phyloP scores from a whole-genome alignment of 2,797 vertebrate genomes.

The Poecile montanus region DNA sequence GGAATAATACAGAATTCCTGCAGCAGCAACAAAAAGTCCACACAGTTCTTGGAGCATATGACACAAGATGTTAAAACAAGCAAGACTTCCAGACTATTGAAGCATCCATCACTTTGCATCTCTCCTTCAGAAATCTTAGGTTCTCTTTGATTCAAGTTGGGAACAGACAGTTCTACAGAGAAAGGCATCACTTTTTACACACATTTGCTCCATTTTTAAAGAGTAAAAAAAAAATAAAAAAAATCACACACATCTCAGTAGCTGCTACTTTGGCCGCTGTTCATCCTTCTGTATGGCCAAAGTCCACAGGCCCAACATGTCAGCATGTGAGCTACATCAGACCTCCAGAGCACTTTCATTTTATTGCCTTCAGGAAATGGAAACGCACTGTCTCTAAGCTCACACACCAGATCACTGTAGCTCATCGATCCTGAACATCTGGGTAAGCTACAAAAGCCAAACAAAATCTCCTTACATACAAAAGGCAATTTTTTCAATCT shows the following conservation, averaged over 20 bases:
- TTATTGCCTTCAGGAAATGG: background rate
- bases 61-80: background rate
- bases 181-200: background rate
- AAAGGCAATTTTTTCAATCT: background rate
- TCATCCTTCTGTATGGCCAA: accelerated
- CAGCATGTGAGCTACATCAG: background rate
- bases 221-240: background rate
- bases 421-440: background rate
- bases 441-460: background rate
- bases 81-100: background rate
- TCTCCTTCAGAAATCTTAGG: background rate
- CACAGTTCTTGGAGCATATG: background rate
- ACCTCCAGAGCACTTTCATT: background rate
- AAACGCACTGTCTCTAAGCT: background rate
- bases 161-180: background rate
- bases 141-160: background rate
- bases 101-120: background rate
- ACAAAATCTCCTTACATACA: background rate
- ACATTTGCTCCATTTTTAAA: background rate
- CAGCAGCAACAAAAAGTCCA: background rate
- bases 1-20: background rate
- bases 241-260: background rate
- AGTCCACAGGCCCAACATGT: background rate
- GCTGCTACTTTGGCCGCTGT: background rate
- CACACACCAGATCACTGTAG: background rate